A percentile compares a stretch with the other conserved stretches of the same genome.
phyloP scores from a whole-genome alignment of 2,113 vertebrate genomes.

The Aegotheles bennettii region DNA sequence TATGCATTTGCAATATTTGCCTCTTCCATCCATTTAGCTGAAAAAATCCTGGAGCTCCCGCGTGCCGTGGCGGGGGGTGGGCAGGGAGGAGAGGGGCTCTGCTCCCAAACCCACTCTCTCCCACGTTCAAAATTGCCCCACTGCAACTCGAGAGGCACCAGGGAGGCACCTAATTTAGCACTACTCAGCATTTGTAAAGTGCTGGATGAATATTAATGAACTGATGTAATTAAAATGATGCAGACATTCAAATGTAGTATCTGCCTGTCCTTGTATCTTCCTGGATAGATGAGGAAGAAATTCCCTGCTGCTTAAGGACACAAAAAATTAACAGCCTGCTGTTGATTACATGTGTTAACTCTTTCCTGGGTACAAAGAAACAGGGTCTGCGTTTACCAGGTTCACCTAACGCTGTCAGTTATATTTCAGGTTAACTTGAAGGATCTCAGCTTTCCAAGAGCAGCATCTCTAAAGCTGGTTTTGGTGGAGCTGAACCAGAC shows the following conservation, averaged over 20 bases:
- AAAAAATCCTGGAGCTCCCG: not conserved
- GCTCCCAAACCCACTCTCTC: not conserved
- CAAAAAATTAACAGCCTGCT: slow-evolving; percentile 50
- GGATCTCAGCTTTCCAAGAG: not conserved
- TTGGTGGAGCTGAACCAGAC: not conserved
- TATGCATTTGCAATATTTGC: accelerated
- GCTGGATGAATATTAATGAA: slow-evolving; percentile 58
- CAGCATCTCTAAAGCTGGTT: not conserved
- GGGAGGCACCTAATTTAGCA: slow-evolving; percentile 32
- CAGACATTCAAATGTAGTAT: slow-evolving; percentile 50
- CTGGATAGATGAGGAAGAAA: slow-evolving; percentile 58
- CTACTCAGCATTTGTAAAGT: slow-evolving; percentile 41
- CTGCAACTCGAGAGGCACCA: not conserved
- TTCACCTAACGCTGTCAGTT: not conserved
- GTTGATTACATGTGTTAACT: slow-evolving; percentile 49
- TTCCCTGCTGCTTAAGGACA: slow-evolving; percentile 61
- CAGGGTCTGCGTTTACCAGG: not conserved
- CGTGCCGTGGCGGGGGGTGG: accelerated
- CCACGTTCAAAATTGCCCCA: not conserved
- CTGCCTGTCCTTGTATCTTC: slow-evolving; percentile 57
- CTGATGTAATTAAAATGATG: slow-evolving; percentile 63
- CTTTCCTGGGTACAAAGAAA: not conserved
- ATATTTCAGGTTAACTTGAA: not conserved
- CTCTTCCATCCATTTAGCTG: not conserved
- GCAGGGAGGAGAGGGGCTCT: not conserved